These are phyloP conservation scores for Pavo muticus DNA, from an alignment of 2,113 vertebrate genomes.

Conservation along the genomic window DNA sequence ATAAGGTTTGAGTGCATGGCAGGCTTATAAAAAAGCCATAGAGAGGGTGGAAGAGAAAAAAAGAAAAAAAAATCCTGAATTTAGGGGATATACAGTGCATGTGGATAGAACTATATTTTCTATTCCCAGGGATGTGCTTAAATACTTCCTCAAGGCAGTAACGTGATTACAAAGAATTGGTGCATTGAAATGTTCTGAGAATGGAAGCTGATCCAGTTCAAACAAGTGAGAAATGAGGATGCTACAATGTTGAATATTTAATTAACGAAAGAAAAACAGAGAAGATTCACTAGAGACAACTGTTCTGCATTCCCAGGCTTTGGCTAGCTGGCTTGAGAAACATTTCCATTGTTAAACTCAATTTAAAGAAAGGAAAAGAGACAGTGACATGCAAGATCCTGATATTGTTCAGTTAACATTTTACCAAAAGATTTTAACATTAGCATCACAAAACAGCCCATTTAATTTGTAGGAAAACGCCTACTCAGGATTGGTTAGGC, in stretches of 20 bases:
- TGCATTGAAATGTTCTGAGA: slow-evolving; percentile 46
- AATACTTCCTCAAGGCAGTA: slow-evolving; percentile 37
- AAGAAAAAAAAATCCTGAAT: not conserved
- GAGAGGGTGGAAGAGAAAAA: not conserved
- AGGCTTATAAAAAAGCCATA: not conserved
- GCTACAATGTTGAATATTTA: slow-evolving; percentile 57
- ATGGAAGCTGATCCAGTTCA: slow-evolving; percentile 60
- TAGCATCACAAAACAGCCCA: not conserved
- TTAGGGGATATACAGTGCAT: not conserved
- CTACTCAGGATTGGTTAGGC: not conserved
- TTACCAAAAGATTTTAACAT: slow-evolving; percentile 16
- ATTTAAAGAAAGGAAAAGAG: slow-evolving; percentile 25
- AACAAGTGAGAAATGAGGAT: slow-evolving; percentile 69
- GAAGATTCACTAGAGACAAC: slow-evolving; percentile 45
- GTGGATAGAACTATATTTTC: not conserved
- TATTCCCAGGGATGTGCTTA: not conserved
- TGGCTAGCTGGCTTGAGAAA: slow-evolving; percentile 31
- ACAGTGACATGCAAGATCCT: not conserved
- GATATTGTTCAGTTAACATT: slow-evolving; percentile 38
- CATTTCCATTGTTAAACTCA: slow-evolving; percentile 15
- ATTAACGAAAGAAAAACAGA: slow-evolving; percentile 64
- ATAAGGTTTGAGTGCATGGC: not conserved
- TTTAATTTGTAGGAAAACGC: not conserved
- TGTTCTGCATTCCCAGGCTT: slow-evolving; percentile 8
- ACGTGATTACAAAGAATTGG: slow-evolving; percentile 45